Percentiles rank a stretch among this genome's conserved stretches.
phyloP scores from a whole-genome alignment of 2,888 invertebrate genomes.

The Silvanus unidentatus region DNA sequence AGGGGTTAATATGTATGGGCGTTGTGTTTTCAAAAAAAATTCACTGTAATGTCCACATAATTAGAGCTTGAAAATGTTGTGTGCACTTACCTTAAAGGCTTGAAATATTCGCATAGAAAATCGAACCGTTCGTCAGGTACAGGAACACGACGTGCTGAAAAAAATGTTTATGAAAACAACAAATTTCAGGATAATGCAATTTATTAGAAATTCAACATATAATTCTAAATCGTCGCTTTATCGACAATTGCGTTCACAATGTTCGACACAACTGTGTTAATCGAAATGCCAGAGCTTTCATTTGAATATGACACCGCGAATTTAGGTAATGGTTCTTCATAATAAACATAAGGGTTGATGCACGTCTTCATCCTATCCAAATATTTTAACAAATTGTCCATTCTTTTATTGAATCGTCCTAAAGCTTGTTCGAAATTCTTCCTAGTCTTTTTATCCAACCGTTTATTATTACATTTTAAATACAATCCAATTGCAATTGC shows the following conservation, averaged over 20 bases:
- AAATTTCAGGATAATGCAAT: too few relatives aligned
- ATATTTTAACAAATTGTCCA: constrained; percentile 31
- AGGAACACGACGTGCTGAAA: constrained; percentile 82
- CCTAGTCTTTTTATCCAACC: constrained; percentile 23
- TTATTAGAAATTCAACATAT: neutral
- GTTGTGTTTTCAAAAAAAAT: constrained; percentile 1
- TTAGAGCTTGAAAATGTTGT: neutral
- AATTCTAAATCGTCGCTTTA: too few relatives aligned
- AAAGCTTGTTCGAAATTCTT: constrained; percentile 38
- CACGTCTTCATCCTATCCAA: constrained; percentile 47
- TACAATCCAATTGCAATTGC: constrained; percentile 53
- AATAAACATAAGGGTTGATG: constrained; percentile 53
- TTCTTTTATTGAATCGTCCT: constrained; percentile 40
- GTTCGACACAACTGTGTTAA: neutral
- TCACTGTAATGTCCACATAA: neutral
- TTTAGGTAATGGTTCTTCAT: constrained; percentile 41
- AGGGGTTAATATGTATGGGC: constrained; percentile 2
- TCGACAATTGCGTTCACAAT: neutral
- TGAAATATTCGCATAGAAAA: constrained; percentile 87
- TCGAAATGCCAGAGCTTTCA: neutral
- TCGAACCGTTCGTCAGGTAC: constrained; percentile 94
- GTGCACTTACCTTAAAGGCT: constrained; percentile 56
- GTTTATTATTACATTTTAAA: constrained; percentile 52
- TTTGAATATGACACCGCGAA: constrained; percentile 19
- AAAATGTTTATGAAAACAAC: constrained; percentile 16